Evolutionary conservation across 2,797 vertebrate genomes (phyloP).

Genomic region (Agapornis canus): DNA sequence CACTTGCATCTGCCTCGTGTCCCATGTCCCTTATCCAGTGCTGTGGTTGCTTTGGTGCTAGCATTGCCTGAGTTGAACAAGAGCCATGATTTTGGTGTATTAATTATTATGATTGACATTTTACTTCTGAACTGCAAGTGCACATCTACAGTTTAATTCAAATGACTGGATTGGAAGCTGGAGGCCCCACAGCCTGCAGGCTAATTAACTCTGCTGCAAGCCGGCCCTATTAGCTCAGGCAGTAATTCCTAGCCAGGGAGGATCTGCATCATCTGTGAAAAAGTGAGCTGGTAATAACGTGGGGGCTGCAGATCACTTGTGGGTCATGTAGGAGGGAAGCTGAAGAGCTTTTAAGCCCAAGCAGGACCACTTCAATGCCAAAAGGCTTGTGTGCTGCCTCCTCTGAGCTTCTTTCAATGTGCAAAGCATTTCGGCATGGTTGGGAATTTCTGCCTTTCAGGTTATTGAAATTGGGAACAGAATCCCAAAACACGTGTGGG

Average conservation of each 20-base stretch:
- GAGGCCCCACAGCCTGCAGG: background rate
- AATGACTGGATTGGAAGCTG: background rate
- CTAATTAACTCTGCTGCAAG: background rate
- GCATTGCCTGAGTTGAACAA: background rate
- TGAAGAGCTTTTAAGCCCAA: background rate
- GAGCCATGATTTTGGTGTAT: background rate
- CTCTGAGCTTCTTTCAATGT: background rate
- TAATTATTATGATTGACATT: fast-evolving
- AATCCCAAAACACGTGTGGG: background rate
- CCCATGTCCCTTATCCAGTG: background rate
- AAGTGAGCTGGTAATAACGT: background rate
- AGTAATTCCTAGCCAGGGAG: background rate
- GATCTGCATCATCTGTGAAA: background rate
- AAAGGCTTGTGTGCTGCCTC: background rate
- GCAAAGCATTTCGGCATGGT: background rate
- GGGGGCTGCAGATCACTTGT: background rate
- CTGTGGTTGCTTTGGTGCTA: background rate
- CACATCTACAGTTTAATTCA: background rate
- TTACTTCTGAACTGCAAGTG: background rate
- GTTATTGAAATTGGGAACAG: background rate
- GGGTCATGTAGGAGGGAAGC: background rate
- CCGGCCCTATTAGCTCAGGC: background rate
- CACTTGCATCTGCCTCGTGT: background rate
- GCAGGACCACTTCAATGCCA: background rate
- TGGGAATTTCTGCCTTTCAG: background rate